phyloP scores from a whole-genome alignment of 2,113 vertebrate species.

The Condylura cristata region DNA sequence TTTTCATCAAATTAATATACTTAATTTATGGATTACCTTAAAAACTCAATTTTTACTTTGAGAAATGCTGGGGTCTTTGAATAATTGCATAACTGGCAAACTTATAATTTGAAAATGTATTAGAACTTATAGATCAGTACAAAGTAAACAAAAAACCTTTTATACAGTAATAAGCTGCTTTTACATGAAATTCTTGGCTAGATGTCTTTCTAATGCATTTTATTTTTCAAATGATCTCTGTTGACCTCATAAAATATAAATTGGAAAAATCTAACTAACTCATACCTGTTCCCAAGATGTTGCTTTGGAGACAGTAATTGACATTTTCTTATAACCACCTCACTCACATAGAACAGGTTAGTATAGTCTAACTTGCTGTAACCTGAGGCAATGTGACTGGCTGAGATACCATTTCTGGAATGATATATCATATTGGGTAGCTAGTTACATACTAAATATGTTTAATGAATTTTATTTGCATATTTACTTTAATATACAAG shows the following conservation, averaged over 20 bases:
- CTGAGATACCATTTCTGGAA: not conserved
- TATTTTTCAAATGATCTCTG: not conserved
- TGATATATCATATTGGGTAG: not conserved
- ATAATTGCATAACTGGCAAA: slow-evolving; percentile 15
- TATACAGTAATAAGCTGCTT: not conserved
- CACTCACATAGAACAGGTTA: not conserved
- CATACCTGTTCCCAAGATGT: not conserved
- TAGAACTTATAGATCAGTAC: not conserved
- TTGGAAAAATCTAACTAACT: slow-evolving; percentile 19
- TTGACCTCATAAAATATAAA: slow-evolving; percentile 41
- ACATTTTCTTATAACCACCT: not conserved
- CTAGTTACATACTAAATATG: slow-evolving; percentile 5
- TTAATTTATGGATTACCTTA: not conserved
- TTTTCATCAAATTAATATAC: not conserved
- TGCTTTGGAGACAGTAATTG: slow-evolving; percentile 39
- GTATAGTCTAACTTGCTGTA: not conserved
- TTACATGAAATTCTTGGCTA: not conserved
- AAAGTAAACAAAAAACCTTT: not conserved
- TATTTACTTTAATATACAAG: not conserved
- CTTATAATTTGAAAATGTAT: not conserved
- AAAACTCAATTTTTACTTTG: not conserved
- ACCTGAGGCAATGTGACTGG: slow-evolving; percentile 7
- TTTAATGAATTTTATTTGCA: slow-evolving; percentile 24
- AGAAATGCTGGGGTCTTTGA: not conserved
- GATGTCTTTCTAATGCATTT: not conserved